These are phyloP conservation scores for Scomber colias DNA, from an alignment of 2,113 vertebrate species.

Conservation along the genomic window DNA sequence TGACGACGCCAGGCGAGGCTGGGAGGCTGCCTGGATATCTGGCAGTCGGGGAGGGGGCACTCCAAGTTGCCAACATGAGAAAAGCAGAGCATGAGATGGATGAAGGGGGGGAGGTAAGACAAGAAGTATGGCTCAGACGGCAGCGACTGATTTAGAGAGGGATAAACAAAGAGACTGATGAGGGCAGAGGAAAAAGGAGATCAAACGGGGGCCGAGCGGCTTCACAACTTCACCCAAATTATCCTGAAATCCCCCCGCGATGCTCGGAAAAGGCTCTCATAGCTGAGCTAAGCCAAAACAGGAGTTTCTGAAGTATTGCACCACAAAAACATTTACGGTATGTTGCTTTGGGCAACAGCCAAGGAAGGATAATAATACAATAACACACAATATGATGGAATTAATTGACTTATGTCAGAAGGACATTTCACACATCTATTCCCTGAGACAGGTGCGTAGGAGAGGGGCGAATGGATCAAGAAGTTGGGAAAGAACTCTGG, in stretches of 20 bases:
- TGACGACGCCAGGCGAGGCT: constrained; percentile 40
- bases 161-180: constrained; percentile 59
- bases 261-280: constrained; percentile 22
- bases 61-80: constrained; percentile 53
- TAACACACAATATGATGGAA: constrained; percentile 7
- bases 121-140: constrained; percentile 15
- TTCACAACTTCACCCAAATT: constrained; percentile 40
- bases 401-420: constrained; percentile 24
- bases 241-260: constrained; percentile 32
- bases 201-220: constrained; percentile 41
- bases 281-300: constrained; percentile 25
- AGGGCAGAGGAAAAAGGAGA: constrained; percentile 40
- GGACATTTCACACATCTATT: no score
- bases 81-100: constrained; percentile 24
- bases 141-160: constrained; percentile 43
- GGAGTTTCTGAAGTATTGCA: constrained; percentile 14
- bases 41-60: constrained; percentile 42
- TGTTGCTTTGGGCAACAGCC: constrained; percentile 20
- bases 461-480: no score
- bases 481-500: no score
- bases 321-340: not conserved
- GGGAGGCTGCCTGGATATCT: constrained; percentile 33
- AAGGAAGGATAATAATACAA: constrained; percentile 22
- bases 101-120: not conserved
- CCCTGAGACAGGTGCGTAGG: no score